These are phyloP conservation scores for Galaxias olidus DNA, from an alignment of 2,797 vertebrate species.

Conservation along the genomic window DNA sequence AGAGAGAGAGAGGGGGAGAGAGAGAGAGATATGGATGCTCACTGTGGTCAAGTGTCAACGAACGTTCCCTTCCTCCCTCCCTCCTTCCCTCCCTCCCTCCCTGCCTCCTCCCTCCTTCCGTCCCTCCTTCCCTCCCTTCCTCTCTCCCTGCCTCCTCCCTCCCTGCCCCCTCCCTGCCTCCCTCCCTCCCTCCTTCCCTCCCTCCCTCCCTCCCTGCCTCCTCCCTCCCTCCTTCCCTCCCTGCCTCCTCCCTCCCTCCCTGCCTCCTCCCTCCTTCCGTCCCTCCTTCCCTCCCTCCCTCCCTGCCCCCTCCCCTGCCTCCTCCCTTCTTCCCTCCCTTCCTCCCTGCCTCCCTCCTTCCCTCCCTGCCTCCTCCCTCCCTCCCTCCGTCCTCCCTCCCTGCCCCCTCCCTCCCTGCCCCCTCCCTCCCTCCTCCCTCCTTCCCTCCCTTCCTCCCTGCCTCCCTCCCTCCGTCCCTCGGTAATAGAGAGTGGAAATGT, in stretches of 20 bases:
- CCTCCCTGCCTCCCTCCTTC: not conserved
- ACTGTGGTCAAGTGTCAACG: slow-evolving; percentile 8
- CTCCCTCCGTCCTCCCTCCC: not conserved
- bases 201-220: not conserved
- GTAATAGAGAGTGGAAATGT: slow-evolving; percentile 61
- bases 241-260: not conserved
- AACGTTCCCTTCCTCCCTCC: slow-evolving; percentile 22
- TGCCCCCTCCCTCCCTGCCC: not conserved
- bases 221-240: not conserved
- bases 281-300: slow-evolving; percentile 11
- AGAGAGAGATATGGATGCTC: slow-evolving; percentile 55
- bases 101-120: not conserved
- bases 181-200: slow-evolving; percentile 22
- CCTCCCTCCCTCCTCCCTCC: not conserved
- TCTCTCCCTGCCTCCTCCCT: not conserved
- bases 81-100: not conserved
- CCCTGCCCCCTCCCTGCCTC: too few species aligned
- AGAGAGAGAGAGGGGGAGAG: slow-evolving; percentile 58
- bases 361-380: not conserved
- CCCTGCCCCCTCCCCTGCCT: slow-evolving; percentile 4
- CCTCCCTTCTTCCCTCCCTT: not conserved
- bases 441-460: not conserved
- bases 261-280: not conserved
- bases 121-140: slow-evolving; percentile 4
- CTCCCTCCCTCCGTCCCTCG: slow-evolving; percentile 22